Evolutionary conservation across 1,140 invertebrate genomes (phyloP).

Genomic region (Pogonognathellus flavescens): DNA sequence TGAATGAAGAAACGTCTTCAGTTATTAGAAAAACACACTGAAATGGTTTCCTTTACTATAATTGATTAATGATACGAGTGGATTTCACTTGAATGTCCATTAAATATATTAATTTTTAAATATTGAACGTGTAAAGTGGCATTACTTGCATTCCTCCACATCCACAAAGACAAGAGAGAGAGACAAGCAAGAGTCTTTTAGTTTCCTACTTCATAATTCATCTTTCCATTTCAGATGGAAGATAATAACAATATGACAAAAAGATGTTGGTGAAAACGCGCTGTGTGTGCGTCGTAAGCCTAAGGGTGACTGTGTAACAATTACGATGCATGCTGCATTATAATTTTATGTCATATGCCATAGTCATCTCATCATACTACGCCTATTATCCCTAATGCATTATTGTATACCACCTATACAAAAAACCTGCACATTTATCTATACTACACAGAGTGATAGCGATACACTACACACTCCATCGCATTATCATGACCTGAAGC

Average conservation of each 20-base stretch:
- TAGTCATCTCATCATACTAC: too few species aligned
- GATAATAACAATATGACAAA: constrained; percentile 9
- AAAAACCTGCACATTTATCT: background rate
- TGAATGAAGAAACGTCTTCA: too few species aligned
- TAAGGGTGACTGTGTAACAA: constrained; percentile 26
- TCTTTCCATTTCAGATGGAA: constrained; percentile 9
- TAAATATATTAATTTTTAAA: too few species aligned
- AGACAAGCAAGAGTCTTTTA: too few species aligned
- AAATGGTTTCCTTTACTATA: too few species aligned
- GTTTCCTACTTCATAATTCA: constrained; percentile 10
- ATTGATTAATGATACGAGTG: too few species aligned
- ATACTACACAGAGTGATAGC: background rate
- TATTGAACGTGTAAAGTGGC: too few species aligned
- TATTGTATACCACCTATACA: background rate
- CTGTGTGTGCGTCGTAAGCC: background rate
- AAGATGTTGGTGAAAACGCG: constrained; percentile 4
- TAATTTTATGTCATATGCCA: background rate
- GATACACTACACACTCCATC: background rate
- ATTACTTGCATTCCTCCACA: too few species aligned
- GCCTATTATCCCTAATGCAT: background rate
- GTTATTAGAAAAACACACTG: too few species aligned
- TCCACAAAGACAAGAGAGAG: too few species aligned
- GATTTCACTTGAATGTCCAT: too few species aligned
- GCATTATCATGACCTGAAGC: background rate
- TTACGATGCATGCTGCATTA: constrained; percentile 26